Evolutionary conservation across 2,113 vertebrate genomes (phyloP).

Genomic region (Thermophis baileyi): DNA sequence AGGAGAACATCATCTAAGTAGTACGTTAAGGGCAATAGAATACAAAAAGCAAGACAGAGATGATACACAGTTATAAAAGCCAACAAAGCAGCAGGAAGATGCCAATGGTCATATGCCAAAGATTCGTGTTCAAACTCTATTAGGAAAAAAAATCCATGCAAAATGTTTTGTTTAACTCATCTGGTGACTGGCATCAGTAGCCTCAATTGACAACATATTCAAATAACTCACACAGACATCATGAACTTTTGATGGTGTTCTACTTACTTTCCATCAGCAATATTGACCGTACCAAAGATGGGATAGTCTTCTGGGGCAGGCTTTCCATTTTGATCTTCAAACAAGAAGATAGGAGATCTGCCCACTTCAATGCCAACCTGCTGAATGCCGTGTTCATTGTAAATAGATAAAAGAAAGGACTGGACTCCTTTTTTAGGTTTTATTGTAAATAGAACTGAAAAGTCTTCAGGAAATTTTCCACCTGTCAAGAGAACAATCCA

Average conservation of each 20-base stretch:
- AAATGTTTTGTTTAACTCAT: not conserved
- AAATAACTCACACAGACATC: not conserved
- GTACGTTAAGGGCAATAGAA: not conserved
- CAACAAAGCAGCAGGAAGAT: not conserved
- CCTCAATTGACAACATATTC: not conserved
- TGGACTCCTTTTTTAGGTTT: conserved; percentile 90
- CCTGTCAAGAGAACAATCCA: conserved; percentile 62
- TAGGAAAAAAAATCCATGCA: not conserved
- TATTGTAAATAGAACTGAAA: conserved; percentile 94
- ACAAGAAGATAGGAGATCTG: conserved; percentile 92
- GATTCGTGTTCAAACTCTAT: too few species aligned
- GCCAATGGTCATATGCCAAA: not conserved
- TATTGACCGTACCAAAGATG: conserved; percentile 87
- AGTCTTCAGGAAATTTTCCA: conserved; percentile 91
- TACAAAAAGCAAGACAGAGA: not conserved
- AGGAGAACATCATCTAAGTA: not conserved
- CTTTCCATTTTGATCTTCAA: conserved; percentile 91
- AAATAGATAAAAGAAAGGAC: conserved; percentile 93
- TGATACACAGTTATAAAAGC: not conserved
- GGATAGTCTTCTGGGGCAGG: conserved; percentile 94
- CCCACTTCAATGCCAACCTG: conserved; percentile 94
- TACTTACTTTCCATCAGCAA: conserved; percentile 94
- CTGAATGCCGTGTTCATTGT: conserved; percentile 89
- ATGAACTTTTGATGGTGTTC: conserved; percentile 20
- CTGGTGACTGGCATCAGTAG: not conserved